Evolutionary conservation across 2,888 invertebrate species (phyloP).

Genomic region (Orthonychiurus folsomi): DNA sequence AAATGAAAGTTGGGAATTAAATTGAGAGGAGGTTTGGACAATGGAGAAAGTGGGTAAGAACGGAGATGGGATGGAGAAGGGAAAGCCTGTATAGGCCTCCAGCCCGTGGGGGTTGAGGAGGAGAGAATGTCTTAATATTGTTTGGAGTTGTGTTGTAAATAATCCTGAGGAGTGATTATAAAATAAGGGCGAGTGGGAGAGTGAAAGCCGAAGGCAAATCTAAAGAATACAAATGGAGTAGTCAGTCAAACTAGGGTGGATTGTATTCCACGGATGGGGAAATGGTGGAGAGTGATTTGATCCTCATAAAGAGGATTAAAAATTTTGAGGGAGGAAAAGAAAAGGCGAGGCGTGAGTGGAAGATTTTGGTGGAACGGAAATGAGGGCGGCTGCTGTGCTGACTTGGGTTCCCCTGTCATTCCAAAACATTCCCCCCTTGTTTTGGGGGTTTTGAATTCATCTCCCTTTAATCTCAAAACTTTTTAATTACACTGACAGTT

Average conservation of each 20-base stretch:
- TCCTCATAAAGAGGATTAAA: conserved; percentile 11
- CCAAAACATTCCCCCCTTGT: conserved; percentile 2
- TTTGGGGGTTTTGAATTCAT: conserved; percentile 10
- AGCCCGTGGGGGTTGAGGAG: too few species aligned
- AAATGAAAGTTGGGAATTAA: too few species aligned
- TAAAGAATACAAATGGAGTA: not conserved
- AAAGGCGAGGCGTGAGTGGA: not conserved
- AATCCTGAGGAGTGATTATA: conserved; percentile 20
- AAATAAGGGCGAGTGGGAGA: not conserved
- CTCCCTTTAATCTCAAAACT: conserved; percentile 12
- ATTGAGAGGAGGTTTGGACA: too few species aligned
- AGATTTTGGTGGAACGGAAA: too few species aligned
- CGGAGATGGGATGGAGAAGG: too few species aligned
- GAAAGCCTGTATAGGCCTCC: too few species aligned
- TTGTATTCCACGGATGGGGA: not conserved
- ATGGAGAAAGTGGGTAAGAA: too few species aligned
- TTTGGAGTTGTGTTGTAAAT: conserved; percentile 13
- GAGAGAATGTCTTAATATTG: too few species aligned
- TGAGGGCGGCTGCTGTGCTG: not conserved
- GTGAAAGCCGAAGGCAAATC: not conserved
- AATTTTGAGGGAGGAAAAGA: conserved; percentile 1
- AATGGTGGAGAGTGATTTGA: not conserved
- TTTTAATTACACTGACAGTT: conserved; percentile 36
- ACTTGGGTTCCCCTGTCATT: not conserved
- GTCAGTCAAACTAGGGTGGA: not conserved